These are phyloP conservation scores for Solea senegalensis DNA, from an alignment of 2,113 vertebrate genomes.

Conservation along the genomic window DNA sequence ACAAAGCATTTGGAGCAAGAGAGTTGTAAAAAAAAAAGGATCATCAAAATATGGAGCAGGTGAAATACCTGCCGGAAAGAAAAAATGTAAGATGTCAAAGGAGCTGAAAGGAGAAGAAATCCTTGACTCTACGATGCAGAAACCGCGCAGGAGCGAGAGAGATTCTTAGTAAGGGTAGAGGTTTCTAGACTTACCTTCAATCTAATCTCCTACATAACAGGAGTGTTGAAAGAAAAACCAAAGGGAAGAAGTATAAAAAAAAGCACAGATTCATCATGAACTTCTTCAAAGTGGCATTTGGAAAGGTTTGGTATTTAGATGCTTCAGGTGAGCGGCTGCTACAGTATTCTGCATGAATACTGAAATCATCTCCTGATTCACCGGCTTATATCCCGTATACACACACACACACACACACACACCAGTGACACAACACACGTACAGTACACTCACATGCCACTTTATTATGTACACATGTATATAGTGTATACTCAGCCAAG, in stretches of 20 bases:
- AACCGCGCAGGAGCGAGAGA: constrained; percentile 4
- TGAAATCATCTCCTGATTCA: constrained; percentile 31
- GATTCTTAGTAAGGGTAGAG: constrained; percentile 9
- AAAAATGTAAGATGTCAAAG: constrained; percentile 17
- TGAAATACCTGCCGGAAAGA: constrained; percentile 21
- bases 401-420: constrained; percentile 29
- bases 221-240: constrained; percentile 42
- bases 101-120: constrained; percentile 25
- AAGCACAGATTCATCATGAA: constrained; percentile 56
- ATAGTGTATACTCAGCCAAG: too few relatives aligned
- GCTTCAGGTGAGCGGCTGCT: constrained; percentile 47
- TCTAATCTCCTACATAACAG: constrained; percentile 53
- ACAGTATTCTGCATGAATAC: constrained; percentile 46
- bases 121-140: constrained; percentile 15
- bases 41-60: not conserved
- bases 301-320: constrained; percentile 51
- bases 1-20: constrained; percentile 15
- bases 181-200: constrained; percentile 50
- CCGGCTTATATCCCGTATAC: not conserved
- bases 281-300: constrained; percentile 63
- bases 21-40: not conserved
- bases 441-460: not conserved
- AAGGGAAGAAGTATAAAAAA: constrained; percentile 29
- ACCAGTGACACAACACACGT: not conserved
- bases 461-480: too few relatives aligned